Conservation (phyloP, 2,113 vertebrate species). For the Caracal caracal region DNA sequence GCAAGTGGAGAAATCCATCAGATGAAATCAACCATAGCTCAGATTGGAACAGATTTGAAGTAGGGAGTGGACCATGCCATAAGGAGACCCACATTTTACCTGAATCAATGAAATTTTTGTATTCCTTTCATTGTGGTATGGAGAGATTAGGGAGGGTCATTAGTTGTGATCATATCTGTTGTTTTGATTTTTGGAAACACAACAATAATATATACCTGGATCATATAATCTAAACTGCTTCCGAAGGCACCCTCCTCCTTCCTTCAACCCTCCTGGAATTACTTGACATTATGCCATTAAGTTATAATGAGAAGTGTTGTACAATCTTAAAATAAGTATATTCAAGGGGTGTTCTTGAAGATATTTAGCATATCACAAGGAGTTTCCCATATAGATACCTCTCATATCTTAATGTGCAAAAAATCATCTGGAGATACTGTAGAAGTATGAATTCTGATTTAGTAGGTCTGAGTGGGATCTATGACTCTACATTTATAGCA, state of each 20-base stretch:
- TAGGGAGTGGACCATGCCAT: neutral
- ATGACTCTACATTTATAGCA: neutral
- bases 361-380: neutral
- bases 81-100: neutral
- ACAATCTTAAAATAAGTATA: neutral
- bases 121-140: neutral
- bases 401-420: neutral
- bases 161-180: neutral
- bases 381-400: neutral
- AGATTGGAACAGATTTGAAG: neutral
- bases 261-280: neutral
- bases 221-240: neutral
- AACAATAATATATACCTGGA: neutral
- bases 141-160: accelerated
- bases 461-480: neutral
- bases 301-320: neutral
- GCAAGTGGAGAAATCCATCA: neutral
- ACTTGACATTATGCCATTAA: neutral
- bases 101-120: neutral
- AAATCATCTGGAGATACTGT: neutral
- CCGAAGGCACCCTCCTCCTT: neutral
- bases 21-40: neutral
- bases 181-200: neutral
- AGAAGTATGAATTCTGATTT: neutral
- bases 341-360: neutral